phyloP scores from a whole-genome alignment of 2,797 vertebrate genomes.

The Psittacula echo region DNA sequence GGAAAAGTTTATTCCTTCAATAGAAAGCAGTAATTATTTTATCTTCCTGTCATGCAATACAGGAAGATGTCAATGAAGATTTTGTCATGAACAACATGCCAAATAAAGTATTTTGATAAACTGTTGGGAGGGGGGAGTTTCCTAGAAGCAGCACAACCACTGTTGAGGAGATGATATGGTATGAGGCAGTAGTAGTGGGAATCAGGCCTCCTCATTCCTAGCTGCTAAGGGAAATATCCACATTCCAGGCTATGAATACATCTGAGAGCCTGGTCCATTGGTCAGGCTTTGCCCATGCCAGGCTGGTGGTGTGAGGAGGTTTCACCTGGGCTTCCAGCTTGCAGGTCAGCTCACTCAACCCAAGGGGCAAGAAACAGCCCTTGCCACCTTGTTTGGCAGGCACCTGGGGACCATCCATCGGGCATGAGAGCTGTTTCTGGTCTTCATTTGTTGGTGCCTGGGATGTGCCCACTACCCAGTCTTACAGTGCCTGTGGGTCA shows the following conservation, averaged over 20 bases:
- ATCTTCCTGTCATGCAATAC: background rate
- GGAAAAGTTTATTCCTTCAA: background rate
- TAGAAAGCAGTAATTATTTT: background rate
- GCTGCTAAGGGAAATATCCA: background rate
- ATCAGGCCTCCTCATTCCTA: background rate
- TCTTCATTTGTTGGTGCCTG: background rate
- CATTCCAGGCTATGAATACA: accelerated
- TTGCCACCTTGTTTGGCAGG: background rate
- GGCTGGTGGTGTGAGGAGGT: accelerated
- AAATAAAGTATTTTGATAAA: background rate
- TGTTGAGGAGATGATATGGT: background rate
- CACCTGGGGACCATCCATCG: accelerated
- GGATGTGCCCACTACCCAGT: accelerated
- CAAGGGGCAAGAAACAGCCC: background rate
- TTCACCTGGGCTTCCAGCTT: background rate
- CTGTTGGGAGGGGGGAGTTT: background rate
- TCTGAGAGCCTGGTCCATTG: accelerated
- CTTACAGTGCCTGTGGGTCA: background rate
- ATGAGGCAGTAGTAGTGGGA: background rate
- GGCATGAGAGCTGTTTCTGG: accelerated
- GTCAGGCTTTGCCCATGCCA: accelerated
- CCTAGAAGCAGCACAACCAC: background rate
- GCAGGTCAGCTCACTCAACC: background rate
- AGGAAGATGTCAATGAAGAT: conserved; percentile 6
- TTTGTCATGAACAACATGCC: background rate